These are phyloP conservation scores for Sinocyclocheilus maitianheensis DNA, from an alignment of 2,113 vertebrate genomes.

Conservation along the genomic window DNA sequence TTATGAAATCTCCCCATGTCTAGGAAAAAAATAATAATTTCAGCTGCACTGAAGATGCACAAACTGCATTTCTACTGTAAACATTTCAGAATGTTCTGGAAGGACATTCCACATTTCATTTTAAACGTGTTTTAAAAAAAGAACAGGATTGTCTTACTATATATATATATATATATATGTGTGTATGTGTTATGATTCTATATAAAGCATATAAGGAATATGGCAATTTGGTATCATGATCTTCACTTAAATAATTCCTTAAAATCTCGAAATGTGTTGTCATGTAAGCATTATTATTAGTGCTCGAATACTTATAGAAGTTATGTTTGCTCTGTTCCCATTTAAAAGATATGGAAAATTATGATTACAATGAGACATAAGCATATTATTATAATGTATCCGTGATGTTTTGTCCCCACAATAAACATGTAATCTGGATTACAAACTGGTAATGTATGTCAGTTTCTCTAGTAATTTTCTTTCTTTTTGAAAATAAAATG, in stretches of 20 bases:
- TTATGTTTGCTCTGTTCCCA: constrained; percentile 1
- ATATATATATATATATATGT: not conserved
- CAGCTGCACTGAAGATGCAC: constrained; percentile 33
- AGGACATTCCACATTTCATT: not conserved
- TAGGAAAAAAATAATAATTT: not conserved
- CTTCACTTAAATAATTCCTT: not conserved
- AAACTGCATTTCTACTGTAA: constrained; percentile 33
- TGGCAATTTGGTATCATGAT: constrained; percentile 15
- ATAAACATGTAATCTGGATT: not conserved
- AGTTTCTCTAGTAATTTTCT: not conserved
- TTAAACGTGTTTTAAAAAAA: not conserved
- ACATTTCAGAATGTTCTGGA: constrained; percentile 32
- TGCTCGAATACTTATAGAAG: not conserved
- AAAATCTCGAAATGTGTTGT: not conserved
- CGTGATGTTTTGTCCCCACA: no score
- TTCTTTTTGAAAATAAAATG: not conserved
- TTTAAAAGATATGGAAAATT: constrained; percentile 12
- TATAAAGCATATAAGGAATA: not conserved
- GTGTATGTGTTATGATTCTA: constrained; percentile 1
- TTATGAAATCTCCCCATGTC: not conserved
- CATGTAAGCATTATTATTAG: not conserved
- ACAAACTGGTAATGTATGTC: not conserved
- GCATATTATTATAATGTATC: not conserved
- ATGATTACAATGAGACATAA: not conserved
- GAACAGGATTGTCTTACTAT: constrained; percentile 19